Evolutionary conservation across 2,888 invertebrate species (phyloP), one percentile per base, ranked within the genome.

Genomic region (Seira sanloemensis): DNA sequence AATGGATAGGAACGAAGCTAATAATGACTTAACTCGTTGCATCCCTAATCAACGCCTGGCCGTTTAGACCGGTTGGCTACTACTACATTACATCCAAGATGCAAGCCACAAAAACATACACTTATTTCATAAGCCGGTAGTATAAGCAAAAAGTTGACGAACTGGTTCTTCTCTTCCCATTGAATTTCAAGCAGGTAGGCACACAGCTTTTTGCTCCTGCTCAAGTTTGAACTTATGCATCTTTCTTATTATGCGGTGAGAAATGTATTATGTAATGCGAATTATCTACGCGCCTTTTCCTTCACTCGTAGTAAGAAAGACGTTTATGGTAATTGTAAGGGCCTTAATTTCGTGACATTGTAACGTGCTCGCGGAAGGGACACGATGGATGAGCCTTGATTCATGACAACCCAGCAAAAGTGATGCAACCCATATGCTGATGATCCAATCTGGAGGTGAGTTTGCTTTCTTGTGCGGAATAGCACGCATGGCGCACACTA

Each of bases 111-210:
- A 4, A 58, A 7, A 58, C 2, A 16, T 58, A 18, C 9, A 18
- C 2, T 58, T 18, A 4, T 58, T 58, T 16, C 18, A 18, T 16
- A 9, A 37, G 37, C 12, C 37, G 18, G 2, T 58, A 18, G n/a
- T 7, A 18, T n/a, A 54, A 4, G 58, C 37, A 72, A 71, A 74
- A 80, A 80, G 80, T 69, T 69, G 80, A 74, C 27, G 54, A 80
- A 80, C 80, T 67, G 80, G 80, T 80, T 80, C 71, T 37, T 78
- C 58, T 18, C 58, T 16, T 58, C n/a, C n/a, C n/a, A n/a, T 58
- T 7, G 37, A 4, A 7, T 37, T 4, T 12, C 5, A 12, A 7
- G 12, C 37, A 12, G 37, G 37, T 58, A 58, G 9, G 58, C 58
- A 58, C 18, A 2, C n/a, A 5, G n/a, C 58, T 58, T n/a, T n/a